These are phyloP conservation scores for Pyrgilauda ruficollis DNA, from an alignment of 2,113 vertebrate species.

Conservation along the genomic window DNA sequence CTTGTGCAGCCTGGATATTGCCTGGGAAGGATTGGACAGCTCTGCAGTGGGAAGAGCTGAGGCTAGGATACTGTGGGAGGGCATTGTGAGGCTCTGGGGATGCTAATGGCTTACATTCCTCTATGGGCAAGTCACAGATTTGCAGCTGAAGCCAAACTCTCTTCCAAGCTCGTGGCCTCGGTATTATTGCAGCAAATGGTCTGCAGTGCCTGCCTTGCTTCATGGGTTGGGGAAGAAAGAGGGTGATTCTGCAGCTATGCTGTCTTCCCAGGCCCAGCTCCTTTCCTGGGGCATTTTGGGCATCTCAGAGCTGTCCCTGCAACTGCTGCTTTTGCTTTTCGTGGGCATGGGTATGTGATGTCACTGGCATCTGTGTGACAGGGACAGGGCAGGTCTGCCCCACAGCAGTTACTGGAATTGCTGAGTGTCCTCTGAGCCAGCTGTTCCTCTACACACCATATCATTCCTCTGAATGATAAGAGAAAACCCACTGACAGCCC, in stretches of 20 bases:
- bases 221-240: background rate
- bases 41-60: background rate
- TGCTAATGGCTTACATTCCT: background rate
- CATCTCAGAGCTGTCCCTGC: background rate
- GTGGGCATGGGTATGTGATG: background rate
- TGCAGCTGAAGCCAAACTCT: background rate
- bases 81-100: rapidly evolving
- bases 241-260: background rate
- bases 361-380: background rate
- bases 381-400: background rate
- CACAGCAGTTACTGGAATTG: background rate
- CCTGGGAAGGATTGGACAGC: background rate
- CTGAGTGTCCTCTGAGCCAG: background rate
- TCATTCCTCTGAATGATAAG: too few relatives aligned
- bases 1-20: background rate
- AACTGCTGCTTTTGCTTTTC: background rate
- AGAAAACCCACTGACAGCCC: background rate
- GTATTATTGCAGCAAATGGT: background rate
- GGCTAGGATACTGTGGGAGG: background rate
- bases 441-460: background rate
- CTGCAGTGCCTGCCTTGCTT: background rate
- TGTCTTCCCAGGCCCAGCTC: background rate
- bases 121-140: rapidly evolving
- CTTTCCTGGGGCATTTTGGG: background rate
- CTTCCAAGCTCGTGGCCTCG: background rate